Percentiles rank a stretch among this genome's conserved stretches.
Conservation (phyloP, 1,140 invertebrate species). For the Brachionus rotundiformis region DNA sequence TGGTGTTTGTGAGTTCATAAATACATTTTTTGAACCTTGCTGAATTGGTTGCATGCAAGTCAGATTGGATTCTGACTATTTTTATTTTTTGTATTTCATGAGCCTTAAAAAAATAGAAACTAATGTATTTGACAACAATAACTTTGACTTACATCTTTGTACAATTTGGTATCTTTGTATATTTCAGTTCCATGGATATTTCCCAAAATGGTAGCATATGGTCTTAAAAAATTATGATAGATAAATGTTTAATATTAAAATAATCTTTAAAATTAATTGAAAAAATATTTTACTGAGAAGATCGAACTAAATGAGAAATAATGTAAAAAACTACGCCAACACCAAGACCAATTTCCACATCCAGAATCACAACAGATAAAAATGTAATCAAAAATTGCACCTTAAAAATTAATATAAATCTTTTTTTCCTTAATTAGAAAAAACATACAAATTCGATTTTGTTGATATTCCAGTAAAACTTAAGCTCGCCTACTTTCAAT, state of each 20-base stretch:
- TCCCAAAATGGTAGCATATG: slow-evolving; percentile 45
- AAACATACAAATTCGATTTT: slow-evolving; percentile 62
- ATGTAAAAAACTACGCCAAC: slow-evolving; percentile 53
- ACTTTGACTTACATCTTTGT: not conserved
- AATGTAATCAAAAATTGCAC: slow-evolving; percentile 54
- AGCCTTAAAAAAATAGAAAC: not conserved
- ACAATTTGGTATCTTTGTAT: slow-evolving; percentile 49
- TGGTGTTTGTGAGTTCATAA: not conserved
- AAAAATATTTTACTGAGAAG: slow-evolving; percentile 64
- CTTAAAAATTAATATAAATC: slow-evolving; percentile 36
- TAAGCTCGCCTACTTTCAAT: slow-evolving; percentile 61
- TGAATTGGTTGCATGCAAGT: slow-evolving; percentile 32
- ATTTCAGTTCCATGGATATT: slow-evolving; percentile 50
- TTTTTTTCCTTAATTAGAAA: not conserved
- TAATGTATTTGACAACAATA: not conserved
- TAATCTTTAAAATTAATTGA: not conserved
- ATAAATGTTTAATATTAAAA: too few relatives aligned
- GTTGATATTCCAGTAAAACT: slow-evolving; percentile 59
- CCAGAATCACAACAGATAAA: slow-evolving; percentile 50
- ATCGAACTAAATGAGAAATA: slow-evolving; percentile 50
- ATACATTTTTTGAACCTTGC: slow-evolving; percentile 14
- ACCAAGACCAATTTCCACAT: slow-evolving; percentile 56
- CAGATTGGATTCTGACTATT: slow-evolving; percentile 17
- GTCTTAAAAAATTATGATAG: not conserved
- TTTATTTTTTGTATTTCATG: slow-evolving; percentile 32